Evolutionary conservation across 2,888 invertebrate genomes (phyloP), one percentile per base, ranked within the genome.

Genomic region (Himalopsyche anomala): DNA sequence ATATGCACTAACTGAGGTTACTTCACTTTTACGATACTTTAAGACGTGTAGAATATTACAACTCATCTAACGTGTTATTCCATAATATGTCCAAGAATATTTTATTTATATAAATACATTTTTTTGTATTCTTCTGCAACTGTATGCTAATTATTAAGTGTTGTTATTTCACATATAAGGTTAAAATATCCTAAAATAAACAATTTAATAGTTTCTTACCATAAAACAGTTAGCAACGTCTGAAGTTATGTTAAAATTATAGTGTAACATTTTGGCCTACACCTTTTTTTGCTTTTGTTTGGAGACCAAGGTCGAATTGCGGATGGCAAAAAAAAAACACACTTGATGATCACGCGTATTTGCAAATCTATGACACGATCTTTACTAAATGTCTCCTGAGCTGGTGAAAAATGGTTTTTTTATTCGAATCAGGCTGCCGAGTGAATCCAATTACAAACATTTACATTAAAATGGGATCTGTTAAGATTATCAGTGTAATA

Each of bases 221-320:
- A 28, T 62, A 62, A n/a, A n/a, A 62, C 19, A 62, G 62, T 62
- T 62, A 11, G 62, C 6, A 19, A 28, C 62, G 19, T 62, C 62
- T 62, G 62, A 62, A 62, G 19, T 62, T 62, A 62, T 62, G 62
- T 8, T 62, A 62, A 62, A 62, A 19, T 62, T 62, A 62, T 62
- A 62, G 19, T 62, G 62, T 62, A 56, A 56, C 62, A 19, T 62
- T 62, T 62, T 62, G 62, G 62, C 62, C 62, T 62, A 62, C 62
- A 19, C 19, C 19, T 19, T 28, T 62, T 55, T n/a, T 2, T 19
- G 62, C 62, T 11, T 19, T 62, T 62, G 62, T 62, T 19, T 62
- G 62, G 62, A 62, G 62, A 62, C 62, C 62, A 62, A 62, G 62
- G 62, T 62, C 19, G 19, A 19, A 62, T 19, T 62, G n/a, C 62